Evolutionary conservation across 2,797 vertebrate genomes (phyloP).

Genomic region (Trichosurus vulpecula): DNA sequence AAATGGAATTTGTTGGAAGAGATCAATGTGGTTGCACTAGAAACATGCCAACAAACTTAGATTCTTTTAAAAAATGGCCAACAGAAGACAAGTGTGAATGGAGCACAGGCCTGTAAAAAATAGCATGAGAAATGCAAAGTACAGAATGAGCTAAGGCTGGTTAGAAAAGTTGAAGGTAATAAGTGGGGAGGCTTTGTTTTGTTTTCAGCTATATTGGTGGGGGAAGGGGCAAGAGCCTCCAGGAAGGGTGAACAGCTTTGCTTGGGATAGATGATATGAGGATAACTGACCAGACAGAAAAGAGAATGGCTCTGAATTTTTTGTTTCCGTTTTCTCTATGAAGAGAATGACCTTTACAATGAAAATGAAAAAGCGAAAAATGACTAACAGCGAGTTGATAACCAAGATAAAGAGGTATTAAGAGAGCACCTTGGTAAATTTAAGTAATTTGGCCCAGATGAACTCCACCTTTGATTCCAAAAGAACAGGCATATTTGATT

Average conservation of each 20-base stretch:
- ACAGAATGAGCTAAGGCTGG: neutral
- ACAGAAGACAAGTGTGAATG: neutral
- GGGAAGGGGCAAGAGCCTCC: accelerated
- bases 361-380: neutral
- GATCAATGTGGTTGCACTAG: neutral
- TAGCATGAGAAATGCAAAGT: neutral
- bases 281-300: neutral
- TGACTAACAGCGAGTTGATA: neutral
- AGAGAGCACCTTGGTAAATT: neutral
- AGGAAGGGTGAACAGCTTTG: neutral
- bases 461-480: neutral
- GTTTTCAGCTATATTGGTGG: neutral
- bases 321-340: neutral
- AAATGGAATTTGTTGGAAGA: neutral
- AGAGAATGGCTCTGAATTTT: neutral
- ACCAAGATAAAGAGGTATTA: neutral
- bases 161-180: neutral
- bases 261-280: neutral
- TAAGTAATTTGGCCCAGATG: neutral
- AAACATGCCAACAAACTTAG: neutral
- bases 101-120: neutral
- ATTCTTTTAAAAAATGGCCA: neutral
- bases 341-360: neutral
- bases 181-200: neutral
- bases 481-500: neutral